Conservation (phyloP, 2,797 vertebrate genomes). For the Peromyscus melanophrys region DNA sequence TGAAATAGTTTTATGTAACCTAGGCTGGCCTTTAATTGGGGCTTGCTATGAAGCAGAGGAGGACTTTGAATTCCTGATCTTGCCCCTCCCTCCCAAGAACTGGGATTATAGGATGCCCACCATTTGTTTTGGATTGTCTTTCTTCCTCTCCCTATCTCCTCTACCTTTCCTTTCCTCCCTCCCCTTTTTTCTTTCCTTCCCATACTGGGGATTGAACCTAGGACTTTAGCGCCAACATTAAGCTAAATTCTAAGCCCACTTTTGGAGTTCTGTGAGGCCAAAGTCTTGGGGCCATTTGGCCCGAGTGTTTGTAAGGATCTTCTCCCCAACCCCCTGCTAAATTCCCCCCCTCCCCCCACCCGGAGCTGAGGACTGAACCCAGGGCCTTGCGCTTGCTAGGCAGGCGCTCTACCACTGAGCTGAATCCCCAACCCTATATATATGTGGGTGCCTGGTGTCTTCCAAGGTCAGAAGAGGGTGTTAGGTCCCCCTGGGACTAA, state of each 20-base stretch:
- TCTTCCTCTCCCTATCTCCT: neutral
- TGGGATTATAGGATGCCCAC: neutral
- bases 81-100: neutral
- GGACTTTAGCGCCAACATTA: neutral
- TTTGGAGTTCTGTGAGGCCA: neutral
- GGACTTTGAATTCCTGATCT: neutral
- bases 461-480: neutral
- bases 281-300: neutral
- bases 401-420: no score
- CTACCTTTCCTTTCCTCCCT: neutral
- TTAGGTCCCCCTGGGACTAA: neutral
- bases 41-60: neutral
- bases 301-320: neutral
- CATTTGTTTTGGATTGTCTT: neutral
- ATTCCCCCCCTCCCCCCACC: accelerated
- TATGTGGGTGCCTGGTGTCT: neutral
- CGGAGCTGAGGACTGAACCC: no score
- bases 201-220: neutral
- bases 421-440: neutral
- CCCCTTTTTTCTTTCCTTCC: neutral
- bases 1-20: neutral
- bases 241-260: neutral
- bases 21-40: neutral
- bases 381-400: no score
- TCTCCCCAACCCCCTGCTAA: neutral